Conservation (phyloP, 2,888 invertebrate species). For the Caenorhabditis sp. region DNA sequence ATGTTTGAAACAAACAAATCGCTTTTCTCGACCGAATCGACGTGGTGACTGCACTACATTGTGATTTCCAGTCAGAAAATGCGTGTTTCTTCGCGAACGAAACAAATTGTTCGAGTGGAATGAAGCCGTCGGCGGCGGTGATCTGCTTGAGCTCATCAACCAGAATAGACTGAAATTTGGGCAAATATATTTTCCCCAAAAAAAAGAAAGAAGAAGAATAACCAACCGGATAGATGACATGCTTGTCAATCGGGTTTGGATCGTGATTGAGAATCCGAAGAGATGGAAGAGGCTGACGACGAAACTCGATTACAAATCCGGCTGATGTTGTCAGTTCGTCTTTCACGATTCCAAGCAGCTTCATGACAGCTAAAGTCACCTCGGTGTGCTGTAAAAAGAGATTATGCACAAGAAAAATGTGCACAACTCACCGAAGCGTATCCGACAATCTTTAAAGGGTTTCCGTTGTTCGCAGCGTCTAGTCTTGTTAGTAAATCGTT, state of each 20-base stretch:
- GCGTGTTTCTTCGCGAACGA: conserved; percentile 24
- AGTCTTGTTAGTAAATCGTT: conserved; percentile 42
- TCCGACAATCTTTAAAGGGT: conserved; percentile 42
- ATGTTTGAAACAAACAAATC: conserved; percentile 2
- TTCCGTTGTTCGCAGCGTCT: conserved; percentile 23
- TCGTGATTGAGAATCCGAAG: conserved; percentile 56
- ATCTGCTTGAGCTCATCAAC: conserved; percentile 25
- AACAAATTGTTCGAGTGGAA: conserved; percentile 25
- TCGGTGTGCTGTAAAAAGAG: conserved; percentile 54
- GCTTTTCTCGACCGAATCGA: not conserved
- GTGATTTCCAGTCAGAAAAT: conserved; percentile 27
- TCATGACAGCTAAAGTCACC: conserved; percentile 52
- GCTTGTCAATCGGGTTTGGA: conserved; percentile 56
- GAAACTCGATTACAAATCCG: conserved; percentile 55
- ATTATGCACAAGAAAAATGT: not conserved
- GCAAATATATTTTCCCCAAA: too few relatives aligned
- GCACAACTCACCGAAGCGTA: conserved; percentile 48
- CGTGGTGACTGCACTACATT: conserved; percentile 12
- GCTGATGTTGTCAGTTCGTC: conserved; percentile 56
- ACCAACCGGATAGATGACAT: conserved; percentile 48
- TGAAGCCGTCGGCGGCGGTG: conserved; percentile 33
- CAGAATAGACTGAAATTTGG: conserved; percentile 26
- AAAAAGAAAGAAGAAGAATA: too few relatives aligned
- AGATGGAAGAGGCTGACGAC: conserved; percentile 26
- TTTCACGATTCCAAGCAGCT: conserved; percentile 45